Conservation (phyloP, 2,797 vertebrate species). For the Enteromius afrohamiltoni region DNA sequence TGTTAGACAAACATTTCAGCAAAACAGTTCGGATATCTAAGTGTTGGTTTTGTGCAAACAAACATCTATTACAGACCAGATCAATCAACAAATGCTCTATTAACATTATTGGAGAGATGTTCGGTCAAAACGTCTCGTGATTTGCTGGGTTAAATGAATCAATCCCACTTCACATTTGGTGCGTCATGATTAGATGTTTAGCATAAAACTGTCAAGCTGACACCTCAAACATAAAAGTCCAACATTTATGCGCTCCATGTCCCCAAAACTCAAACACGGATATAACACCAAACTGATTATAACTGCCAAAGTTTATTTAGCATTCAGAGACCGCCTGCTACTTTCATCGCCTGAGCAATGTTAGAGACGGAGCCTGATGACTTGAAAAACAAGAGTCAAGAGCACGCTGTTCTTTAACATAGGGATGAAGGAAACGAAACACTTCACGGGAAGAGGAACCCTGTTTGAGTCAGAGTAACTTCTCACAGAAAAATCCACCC, state of each 20-base stretch:
- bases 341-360: conserved; percentile 20
- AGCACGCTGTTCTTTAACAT: conserved; percentile 25
- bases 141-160: too few species aligned
- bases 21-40: neutral
- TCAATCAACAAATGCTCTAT: neutral
- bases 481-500: neutral
- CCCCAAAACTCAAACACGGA: conserved; percentile 6
- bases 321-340: conserved; percentile 13
- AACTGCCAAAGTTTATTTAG: conserved; percentile 20
- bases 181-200: neutral
- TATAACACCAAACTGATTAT: conserved; percentile 23
- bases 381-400: conserved; percentile 20
- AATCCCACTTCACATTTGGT: too few species aligned
- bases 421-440: neutral
- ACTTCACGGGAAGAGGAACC: conserved; percentile 30
- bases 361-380: neutral
- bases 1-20: neutral
- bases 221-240: neutral
- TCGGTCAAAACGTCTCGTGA: neutral
- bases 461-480: conserved; percentile 27
- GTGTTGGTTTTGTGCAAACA: neutral
- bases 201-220: neutral
- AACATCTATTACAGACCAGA: neutral
- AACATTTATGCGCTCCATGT: too few species aligned
- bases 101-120: neutral